A percentile compares a stretch with the other conserved stretches of the same genome.
Evolutionary conservation across 2,797 vertebrate genomes (phyloP).

Genomic region (Aulostomus chinensis): DNA sequence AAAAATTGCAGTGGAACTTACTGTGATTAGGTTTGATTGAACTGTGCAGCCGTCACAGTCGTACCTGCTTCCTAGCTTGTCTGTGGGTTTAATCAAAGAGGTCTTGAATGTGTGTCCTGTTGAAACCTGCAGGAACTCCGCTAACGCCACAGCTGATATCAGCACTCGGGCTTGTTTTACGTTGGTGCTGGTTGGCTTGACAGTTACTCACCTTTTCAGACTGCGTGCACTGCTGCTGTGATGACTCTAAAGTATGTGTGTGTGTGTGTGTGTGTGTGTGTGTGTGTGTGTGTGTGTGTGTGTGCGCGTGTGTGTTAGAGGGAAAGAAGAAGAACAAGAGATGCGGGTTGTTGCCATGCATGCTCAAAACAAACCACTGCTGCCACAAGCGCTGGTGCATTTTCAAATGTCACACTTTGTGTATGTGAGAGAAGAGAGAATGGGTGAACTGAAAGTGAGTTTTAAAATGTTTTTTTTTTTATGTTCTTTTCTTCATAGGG

Average conservation of each 20-base stretch:
- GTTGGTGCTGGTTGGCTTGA: slow-evolving; percentile 9
- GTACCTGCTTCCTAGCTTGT: too few species aligned
- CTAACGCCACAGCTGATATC: slow-evolving; percentile 17
- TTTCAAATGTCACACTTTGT: slow-evolving; percentile 51
- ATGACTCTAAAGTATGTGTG: slow-evolving; percentile 6
- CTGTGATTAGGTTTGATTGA: too few species aligned
- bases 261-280: too few species aligned
- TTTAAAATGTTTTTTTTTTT: slow-evolving; percentile 44
- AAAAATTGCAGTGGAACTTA: too few species aligned
- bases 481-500: slow-evolving; percentile 80
- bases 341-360: slow-evolving; percentile 30
- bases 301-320: too few species aligned
- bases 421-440: slow-evolving; percentile 5
- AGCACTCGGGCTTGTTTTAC: slow-evolving; percentile 3
- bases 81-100: too few species aligned
- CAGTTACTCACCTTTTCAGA: slow-evolving; percentile 24
- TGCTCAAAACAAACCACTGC: slow-evolving; percentile 35
- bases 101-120: too few species aligned
- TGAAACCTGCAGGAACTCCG: too few species aligned
- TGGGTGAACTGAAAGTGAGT: slow-evolving; percentile 63
- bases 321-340: background rate
- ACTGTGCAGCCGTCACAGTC: too few species aligned
- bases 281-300: too few species aligned
- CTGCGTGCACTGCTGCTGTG: slow-evolving; percentile 12
- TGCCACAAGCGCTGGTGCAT: slow-evolving; percentile 31